These are phyloP conservation scores for Cactoblastis cactorum DNA, from an alignment of 2,888 invertebrate genomes.

Conservation along the genomic window DNA sequence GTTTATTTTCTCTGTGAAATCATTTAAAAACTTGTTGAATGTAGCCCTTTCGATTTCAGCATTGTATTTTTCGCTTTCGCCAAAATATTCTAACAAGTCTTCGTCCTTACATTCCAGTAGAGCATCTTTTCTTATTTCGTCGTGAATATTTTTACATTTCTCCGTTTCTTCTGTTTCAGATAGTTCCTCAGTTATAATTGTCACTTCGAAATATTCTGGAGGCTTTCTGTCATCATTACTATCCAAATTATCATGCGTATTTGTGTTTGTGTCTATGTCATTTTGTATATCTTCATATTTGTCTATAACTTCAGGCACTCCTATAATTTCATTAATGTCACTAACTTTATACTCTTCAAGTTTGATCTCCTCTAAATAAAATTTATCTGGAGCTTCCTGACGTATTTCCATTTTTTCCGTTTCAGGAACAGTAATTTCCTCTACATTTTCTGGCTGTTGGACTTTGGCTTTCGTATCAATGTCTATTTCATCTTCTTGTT, in stretches of 20 bases:
- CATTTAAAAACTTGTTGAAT: conserved; percentile 50
- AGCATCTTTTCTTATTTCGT: conserved; percentile 16
- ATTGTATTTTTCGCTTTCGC: conserved; percentile 54
- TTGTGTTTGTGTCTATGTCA: conserved; percentile 23
- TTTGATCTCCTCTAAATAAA: background rate
- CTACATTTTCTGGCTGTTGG: background rate
- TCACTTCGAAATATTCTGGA: conserved; percentile 47
- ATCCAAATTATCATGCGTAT: background rate
- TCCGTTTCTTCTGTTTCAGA: conserved; percentile 45
- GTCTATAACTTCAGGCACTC: conserved; percentile 6
- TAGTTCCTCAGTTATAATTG: conserved; percentile 54
- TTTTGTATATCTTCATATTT: conserved; percentile 20
- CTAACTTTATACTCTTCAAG: background rate
- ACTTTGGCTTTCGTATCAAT: conserved; percentile 1
- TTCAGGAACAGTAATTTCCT: background rate
- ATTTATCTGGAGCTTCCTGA: conserved; percentile 17
- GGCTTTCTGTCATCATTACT: conserved; percentile 26
- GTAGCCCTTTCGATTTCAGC: conserved; percentile 54
- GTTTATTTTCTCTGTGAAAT: conserved; percentile 31
- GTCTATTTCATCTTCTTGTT: conserved; percentile 4
- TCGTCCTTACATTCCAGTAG: conserved; percentile 26
- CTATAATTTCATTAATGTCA: conserved; percentile 3
- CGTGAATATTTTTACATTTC: conserved; percentile 14
- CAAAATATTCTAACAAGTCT: conserved; percentile 48
- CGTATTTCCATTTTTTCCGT: conserved; percentile 8